Percentiles rank a stretch among this genome's conserved stretches.
These are phyloP conservation scores for Peromyscus leucopus DNA, from an alignment of 2,113 vertebrate species.

Conservation along the genomic window DNA sequence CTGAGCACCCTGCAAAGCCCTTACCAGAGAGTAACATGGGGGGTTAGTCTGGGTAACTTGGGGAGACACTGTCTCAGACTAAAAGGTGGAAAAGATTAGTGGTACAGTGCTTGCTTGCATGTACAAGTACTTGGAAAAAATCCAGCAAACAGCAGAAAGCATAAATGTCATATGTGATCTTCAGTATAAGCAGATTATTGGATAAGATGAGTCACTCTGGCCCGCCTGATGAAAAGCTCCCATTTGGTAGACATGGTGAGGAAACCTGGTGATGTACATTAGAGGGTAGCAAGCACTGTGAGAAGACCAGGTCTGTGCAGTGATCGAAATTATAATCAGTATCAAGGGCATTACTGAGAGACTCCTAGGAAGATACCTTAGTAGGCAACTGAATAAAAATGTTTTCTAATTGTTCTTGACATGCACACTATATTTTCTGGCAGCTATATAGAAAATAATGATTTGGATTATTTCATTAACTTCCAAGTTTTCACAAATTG, in stretches of 20 bases:
- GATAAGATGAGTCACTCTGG: neutral
- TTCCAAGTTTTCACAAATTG: slow-evolving; percentile 32
- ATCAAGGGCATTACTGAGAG: slow-evolving; percentile 25
- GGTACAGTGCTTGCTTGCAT: no score
- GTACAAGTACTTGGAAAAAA: neutral
- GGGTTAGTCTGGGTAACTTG: neutral
- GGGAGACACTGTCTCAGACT: neutral
- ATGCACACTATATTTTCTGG: slow-evolving; percentile 12
- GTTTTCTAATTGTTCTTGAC: slow-evolving; percentile 54
- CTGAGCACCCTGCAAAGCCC: neutral
- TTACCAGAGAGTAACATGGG: neutral
- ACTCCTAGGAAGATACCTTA: slow-evolving; percentile 6
- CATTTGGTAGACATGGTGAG: neutral
- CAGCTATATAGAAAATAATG: neutral
- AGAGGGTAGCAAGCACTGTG: slow-evolving; percentile 5
- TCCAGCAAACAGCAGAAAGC: neutral
- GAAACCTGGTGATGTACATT: neutral
- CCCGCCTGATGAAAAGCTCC: neutral
- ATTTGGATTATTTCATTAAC: slow-evolving; percentile 54
- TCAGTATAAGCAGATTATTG: neutral
- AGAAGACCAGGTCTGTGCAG: neutral
- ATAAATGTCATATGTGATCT: neutral
- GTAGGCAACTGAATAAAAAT: slow-evolving; percentile 11
- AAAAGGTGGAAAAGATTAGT: no score
- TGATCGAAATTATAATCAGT: slow-evolving; percentile 23